Evolutionary conservation across 2,797 vertebrate genomes (phyloP), one percentile per base, ranked within the genome.

Genomic region (Pangasius macronema): DNA sequence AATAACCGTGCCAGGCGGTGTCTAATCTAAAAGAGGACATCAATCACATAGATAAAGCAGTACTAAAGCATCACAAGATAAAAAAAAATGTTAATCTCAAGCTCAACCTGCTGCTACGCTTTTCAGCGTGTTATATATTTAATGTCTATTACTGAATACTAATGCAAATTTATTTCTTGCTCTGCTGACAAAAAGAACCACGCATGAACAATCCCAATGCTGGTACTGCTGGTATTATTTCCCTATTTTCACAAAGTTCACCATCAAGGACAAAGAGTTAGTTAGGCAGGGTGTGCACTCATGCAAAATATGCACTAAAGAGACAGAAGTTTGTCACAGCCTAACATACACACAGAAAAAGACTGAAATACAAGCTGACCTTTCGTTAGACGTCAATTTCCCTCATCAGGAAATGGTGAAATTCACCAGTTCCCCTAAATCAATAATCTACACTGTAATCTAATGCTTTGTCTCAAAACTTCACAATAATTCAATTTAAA

Each of bases 11-110:
- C 22, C 75, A 22, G 49, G 73, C 79, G 2, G 14, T 16, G 14
- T 65, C 24, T n/a, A 39, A 81, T 63, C 30, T 90, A 70, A 89
- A 84, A 33, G 75, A 36, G 87, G 90, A 86, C 67, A 92, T 81
- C n/a, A 27, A 42, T 83, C 80, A 79, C 33, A 80, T 87, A 91
- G 65, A 75, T 33, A 81, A 72, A 57, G 27, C 36, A 49, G 6
- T 46, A 85, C n/a, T 81, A 67, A 76, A 51, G 85, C 39, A 63
- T 49, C 4, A 79, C 53, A 67, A n/a, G 27, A 27, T 36, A 36
- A 70, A 83, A 67, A 16, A 82, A 30, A 27, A 51, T 11, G 8
- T 76, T n/a, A 0, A 53, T 30, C 24, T 49, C 27, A 51, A 76
- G 8, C 8, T 77, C 75, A 55, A 36, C 76, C 51, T 4, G 3